A percentile compares a stretch with the other conserved stretches of the same genome.
Evolutionary conservation across 2,113 vertebrate species (phyloP).

Genomic region (Microtus pennsylvanicus): DNA sequence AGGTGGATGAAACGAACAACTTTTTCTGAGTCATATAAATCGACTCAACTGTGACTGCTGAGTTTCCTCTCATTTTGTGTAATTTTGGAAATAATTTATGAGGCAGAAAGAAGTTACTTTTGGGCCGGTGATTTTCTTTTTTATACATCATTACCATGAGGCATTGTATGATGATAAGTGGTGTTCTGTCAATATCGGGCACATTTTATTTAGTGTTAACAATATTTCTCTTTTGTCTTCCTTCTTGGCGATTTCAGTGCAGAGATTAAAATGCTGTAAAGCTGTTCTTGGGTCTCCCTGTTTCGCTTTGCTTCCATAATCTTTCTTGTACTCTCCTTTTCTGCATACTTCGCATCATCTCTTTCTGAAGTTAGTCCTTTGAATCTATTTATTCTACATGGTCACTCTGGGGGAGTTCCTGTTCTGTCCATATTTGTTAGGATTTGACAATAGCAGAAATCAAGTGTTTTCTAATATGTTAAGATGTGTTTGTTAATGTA

Average conservation of each 20-base stretch:
- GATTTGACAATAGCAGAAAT: background rate
- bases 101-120: background rate
- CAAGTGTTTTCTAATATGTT: background rate
- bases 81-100: background rate
- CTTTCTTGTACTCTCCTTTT: background rate
- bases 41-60: background rate
- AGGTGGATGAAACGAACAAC: background rate
- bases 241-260: too few species aligned
- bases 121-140: background rate
- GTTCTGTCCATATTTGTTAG: background rate
- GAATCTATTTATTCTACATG: background rate
- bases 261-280: background rate
- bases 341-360: background rate
- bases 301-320: background rate
- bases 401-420: rapidly evolving
- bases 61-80: background rate
- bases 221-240: background rate
- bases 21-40: background rate
- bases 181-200: background rate
- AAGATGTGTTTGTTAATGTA: background rate
- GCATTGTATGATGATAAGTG: background rate
- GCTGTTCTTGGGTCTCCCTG: background rate
- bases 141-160: background rate
- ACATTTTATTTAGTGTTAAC: background rate
- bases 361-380: background rate